Conservation (phyloP, 2,888 invertebrate species). For the Drosophila diplacantha region DNA sequence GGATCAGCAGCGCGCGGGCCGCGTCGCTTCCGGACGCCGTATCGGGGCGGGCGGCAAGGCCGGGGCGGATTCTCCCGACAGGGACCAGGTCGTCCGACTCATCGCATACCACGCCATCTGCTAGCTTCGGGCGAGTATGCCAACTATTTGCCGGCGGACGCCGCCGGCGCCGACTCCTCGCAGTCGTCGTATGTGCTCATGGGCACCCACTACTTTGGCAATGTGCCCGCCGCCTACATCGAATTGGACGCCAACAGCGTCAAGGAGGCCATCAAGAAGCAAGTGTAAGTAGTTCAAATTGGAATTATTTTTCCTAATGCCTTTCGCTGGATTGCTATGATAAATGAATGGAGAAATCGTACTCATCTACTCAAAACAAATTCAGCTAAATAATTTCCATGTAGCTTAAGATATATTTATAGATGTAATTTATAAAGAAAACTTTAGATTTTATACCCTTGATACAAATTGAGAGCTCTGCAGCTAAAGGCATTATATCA, state of each 20-base stretch:
- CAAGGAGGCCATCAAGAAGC: conserved; percentile 91
- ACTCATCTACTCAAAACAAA: neutral
- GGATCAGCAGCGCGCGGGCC: conserved; percentile 64
- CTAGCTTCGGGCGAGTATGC: conserved; percentile 74
- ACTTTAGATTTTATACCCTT: neutral
- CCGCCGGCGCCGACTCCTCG: conserved; percentile 74
- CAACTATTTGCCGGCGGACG: conserved; percentile 73
- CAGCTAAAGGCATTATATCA: conserved; percentile 12
- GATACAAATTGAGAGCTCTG: neutral
- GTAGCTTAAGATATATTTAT: neutral
- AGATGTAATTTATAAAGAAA: neutral
- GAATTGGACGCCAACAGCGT: conserved; percentile 80
- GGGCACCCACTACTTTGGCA: conserved; percentile 78
- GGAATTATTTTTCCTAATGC: neutral
- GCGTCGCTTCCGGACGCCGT: conserved; percentile 77
- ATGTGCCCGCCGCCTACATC: conserved; percentile 76
- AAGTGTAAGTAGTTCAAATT: conserved; percentile 85
- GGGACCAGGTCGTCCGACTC: conserved; percentile 77
- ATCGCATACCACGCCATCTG: conserved; percentile 77
- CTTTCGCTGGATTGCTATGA: neutral
- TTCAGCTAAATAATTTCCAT: too few relatives aligned
- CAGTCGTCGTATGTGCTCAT: conserved; percentile 75
- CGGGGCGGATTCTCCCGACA: conserved; percentile 78
- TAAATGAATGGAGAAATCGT: neutral
- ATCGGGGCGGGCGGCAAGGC: conserved; percentile 74